phyloP scores from a whole-genome alignment of 2,888 invertebrate species.

The Hololepta plana region DNA sequence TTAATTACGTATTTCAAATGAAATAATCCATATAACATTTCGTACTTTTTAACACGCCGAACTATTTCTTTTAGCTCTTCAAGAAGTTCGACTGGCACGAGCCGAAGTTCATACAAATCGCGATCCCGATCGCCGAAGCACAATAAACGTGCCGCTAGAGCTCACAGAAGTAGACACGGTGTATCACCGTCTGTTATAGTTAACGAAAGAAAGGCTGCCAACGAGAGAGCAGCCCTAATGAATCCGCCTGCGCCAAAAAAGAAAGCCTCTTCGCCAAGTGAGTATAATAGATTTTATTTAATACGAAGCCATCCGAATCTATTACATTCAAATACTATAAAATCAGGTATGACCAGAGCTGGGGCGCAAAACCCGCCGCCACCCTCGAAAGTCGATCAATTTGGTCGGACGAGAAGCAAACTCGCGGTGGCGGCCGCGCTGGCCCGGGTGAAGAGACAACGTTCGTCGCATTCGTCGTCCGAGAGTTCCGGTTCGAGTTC shows the following conservation, averaged over 20 bases:
- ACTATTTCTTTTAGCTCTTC: conserved; percentile 23
- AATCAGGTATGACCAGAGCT: conserved; percentile 26
- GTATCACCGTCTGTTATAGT: conserved; percentile 46
- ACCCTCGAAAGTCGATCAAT: conserved; percentile 27
- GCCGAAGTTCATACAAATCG: conserved; percentile 23
- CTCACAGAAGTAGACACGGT: conserved; percentile 14
- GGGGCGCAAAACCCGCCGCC: conserved; percentile 41
- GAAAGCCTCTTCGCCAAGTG: conserved; percentile 32
- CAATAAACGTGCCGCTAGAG: conserved; percentile 9
- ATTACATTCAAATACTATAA: conserved; percentile 2
- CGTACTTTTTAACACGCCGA: background rate
- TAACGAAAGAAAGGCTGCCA: conserved; percentile 42
- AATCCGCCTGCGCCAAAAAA: conserved; percentile 53
- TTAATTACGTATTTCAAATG: too few species aligned
- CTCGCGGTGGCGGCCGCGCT: conserved; percentile 25
- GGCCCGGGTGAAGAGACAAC: conserved; percentile 23
- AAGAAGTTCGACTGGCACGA: conserved; percentile 21
- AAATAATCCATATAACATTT: too few species aligned
- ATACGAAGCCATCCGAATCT: conserved; percentile 2
- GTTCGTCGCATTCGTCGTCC: conserved; percentile 30
- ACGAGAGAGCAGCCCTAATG: conserved; percentile 51
- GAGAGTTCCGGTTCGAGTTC: conserved; percentile 34
- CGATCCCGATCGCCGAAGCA: conserved; percentile 25
- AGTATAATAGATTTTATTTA: conserved; percentile 2
- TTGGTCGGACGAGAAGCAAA: conserved; percentile 22